phyloP scores from a whole-genome alignment of 2,888 invertebrate species.

The Exocentrus adspersus region DNA sequence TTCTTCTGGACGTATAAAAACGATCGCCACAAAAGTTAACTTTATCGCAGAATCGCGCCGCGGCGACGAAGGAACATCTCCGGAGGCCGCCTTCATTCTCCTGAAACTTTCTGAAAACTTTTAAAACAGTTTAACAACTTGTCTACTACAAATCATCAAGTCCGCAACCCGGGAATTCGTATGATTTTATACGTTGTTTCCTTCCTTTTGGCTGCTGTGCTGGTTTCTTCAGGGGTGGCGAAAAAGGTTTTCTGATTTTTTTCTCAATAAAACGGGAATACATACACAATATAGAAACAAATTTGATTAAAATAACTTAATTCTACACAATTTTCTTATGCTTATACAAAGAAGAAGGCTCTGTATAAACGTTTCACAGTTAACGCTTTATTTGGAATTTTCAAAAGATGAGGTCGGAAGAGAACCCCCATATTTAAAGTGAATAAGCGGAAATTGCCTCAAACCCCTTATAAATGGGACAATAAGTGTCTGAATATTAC shows the following conservation, averaged over 20 bases:
- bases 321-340: too few species aligned
- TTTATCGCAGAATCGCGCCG: too few species aligned
- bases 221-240: too few species aligned
- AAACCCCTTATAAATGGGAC: background rate
- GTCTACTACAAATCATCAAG: constrained; percentile 39
- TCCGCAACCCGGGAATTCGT: constrained; percentile 26
- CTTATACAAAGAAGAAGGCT: too few species aligned
- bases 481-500: background rate
- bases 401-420: background rate
- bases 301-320: too few species aligned
- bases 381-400: background rate
- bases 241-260: too few species aligned
- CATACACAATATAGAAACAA: too few species aligned
- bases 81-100: constrained; percentile 8
- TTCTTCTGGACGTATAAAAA: too few species aligned
- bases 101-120: constrained; percentile 27
- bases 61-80: constrained; percentile 8
- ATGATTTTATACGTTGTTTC: background rate
- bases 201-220: too few species aligned
- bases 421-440: background rate
- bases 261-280: too few species aligned
- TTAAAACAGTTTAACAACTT: constrained; percentile 35
- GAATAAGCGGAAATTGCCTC: background rate
- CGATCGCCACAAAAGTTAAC: too few species aligned
- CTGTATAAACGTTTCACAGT: too few species aligned